Base-by-base conservation (phyloP, 64 coral and sea anemone genomes). In the Pocillopora damicornis region DNA sequence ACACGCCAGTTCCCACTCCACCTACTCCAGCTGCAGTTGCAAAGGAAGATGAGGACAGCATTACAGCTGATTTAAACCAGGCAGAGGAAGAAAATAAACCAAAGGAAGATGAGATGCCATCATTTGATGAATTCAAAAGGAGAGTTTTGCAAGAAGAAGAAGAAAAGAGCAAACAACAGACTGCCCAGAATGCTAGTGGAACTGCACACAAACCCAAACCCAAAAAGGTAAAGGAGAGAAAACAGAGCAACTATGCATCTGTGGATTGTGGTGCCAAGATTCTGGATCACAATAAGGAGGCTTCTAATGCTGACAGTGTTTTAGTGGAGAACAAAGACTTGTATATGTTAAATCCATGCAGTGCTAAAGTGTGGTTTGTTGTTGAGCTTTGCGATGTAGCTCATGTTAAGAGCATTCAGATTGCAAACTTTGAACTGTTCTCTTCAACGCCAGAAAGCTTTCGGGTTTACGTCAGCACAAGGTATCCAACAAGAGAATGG, bases 231-330 rank as follows among this genome's bases (percentile, higher is more conserved):
- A 98, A 98, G 78, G 88, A 98, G 25, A 89, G 95, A 13, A 98
- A 98, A 75, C 90, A 98, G 64, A 98, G 90, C 61, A 98, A 98
- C 59, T 98, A 91, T 64, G 95, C 95, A 8, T 88, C 91, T 57
- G 58, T 98, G 73, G 95, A 98, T 37, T 98, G 95, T 81, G 95
- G 95, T 86, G 95, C 95, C 51, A 98, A 98, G 73, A 97, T 98
- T 26, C 79, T 98, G 0, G 58, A 79, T 30, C 74, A 89, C 62
- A 98, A 98, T 60, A 86, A 75, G 16, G 95, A 88, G 79, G 92
- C 95, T 59, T 98, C 95, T 42, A 98, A 86, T 91, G 79, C 80
- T 37, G 83, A 91, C 45, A 88, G 89, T 1, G 86, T 98, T 89
- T 75, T 98, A 74, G 78, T 93, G 18, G 95, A 98, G 66, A 98